phyloP scores from a whole-genome alignment of 2,113 vertebrate genomes.

The Callaeas wilsoni region DNA sequence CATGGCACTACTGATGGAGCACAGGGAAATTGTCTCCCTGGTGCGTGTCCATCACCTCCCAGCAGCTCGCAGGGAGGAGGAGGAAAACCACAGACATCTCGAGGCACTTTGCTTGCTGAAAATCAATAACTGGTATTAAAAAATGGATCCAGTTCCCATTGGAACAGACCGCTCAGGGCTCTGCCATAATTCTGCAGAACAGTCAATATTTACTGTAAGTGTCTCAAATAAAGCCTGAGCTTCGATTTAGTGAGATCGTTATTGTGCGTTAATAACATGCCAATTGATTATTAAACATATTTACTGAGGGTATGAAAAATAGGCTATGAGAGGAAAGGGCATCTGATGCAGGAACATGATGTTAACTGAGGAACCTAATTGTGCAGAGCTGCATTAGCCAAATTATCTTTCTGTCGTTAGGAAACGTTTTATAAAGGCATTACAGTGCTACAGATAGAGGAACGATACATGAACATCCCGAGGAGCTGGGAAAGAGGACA shows the following conservation, averaged over 20 bases:
- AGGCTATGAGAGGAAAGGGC: constrained; percentile 38
- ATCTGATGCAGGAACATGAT: constrained; percentile 41
- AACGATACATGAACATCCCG: not conserved
- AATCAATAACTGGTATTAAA: constrained; percentile 76
- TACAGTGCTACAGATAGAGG: constrained; percentile 15
- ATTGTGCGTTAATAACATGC: constrained; percentile 73
- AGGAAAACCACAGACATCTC: constrained; percentile 39
- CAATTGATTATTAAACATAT: constrained; percentile 75
- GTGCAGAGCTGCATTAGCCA: constrained; percentile 49
- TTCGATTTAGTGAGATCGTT: constrained; percentile 69
- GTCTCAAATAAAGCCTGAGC: constrained; percentile 72
- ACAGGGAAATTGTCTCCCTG: constrained; percentile 24
- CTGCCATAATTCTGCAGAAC: constrained; percentile 71
- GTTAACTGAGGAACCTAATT: constrained; percentile 59
- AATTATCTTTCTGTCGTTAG: constrained; percentile 52
- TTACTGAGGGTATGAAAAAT: constrained; percentile 68
- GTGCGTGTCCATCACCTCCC: constrained; percentile 13
- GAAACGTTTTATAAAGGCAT: constrained; percentile 45
- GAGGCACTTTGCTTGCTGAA: constrained; percentile 43
- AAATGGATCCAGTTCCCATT: constrained; percentile 66
- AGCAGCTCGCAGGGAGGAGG: constrained; percentile 10
- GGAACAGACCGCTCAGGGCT: constrained; percentile 61
- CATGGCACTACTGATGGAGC: not conserved
- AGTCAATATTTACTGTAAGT: constrained; percentile 73
- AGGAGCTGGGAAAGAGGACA: constrained; percentile 1